Base-by-base conservation (phyloP, 1,140 invertebrate genomes). In the fruit fly (Drosophila melanogaster) region DNA sequence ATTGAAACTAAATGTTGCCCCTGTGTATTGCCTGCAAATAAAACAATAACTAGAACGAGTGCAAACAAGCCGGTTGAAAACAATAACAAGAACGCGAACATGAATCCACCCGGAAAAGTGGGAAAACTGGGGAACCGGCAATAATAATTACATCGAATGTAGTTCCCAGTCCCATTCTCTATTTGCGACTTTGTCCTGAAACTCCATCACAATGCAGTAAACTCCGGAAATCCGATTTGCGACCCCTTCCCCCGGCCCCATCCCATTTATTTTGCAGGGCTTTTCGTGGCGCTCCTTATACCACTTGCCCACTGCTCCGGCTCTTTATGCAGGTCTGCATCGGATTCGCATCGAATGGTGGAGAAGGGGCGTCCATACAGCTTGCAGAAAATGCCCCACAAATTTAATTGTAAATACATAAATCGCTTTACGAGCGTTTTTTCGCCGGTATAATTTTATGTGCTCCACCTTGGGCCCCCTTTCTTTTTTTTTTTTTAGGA, bases 1-100 rank as follows among this genome's bases (percentile, higher is more conserved):
- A 85, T 85, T 85, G 81, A 85, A 85, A 85, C 81, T 85, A 85
- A 85, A 85, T 85, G 81, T 71, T 72, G 73, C 81, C 73, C 81
- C 71, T 66, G 81, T 85, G 81, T 74, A 85, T 81, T 77, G 77
- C 47, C 46, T 59, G 83, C 74, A 84, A 84, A 85, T 78, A 84
- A 84, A 73, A 73, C 70, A 85, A 76, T 76, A 41, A 69, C 57
- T 62, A 51, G 17, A 70, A 51, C 56, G 44, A 56, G 59, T n/a
- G 50, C 57, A 77, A 66, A 65, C 60, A 61, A 64, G 61, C 15
- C 35, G 43, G 65, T 57, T 33, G 51, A 54, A 53, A 73, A 69
- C 67, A 64, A 65, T 54, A 69, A 70, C 61, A 81, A 62, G 46
- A 57, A 55, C 53, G 35, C 56, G 40, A 55, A 62, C 75, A 79